Percentiles rank a stretch among this genome's conserved stretches.
Evolutionary conservation across 1,140 invertebrate species (phyloP).

Genomic region (Pogonognathellus flavescens): DNA sequence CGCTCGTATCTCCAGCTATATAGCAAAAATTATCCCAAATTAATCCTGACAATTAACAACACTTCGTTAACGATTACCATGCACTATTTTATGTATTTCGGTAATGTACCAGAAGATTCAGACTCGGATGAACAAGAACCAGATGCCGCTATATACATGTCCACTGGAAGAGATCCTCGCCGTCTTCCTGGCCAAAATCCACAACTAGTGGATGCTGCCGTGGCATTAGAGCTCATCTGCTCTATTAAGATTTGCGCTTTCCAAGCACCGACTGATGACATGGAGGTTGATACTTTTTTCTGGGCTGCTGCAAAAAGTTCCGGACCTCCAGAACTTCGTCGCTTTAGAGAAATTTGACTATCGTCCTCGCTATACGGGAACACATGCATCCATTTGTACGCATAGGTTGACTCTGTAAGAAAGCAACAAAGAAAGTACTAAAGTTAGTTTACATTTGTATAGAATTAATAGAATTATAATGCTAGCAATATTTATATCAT

Average conservation of each 20-base stretch:
- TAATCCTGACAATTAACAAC: neutral
- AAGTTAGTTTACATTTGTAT: neutral
- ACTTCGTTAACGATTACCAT: neutral
- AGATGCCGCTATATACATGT: slow-evolving; percentile 74
- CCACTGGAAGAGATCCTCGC: slow-evolving; percentile 76
- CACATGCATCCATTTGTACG: slow-evolving; percentile 66
- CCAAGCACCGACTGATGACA: slow-evolving; percentile 60
- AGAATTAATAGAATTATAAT: too few species aligned
- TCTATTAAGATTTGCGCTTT: slow-evolving; percentile 68
- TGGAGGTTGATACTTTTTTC: slow-evolving; percentile 60
- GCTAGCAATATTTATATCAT: too few species aligned
- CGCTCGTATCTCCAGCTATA: slow-evolving; percentile 54
- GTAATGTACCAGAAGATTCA: slow-evolving; percentile 64
- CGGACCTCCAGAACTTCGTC: slow-evolving; percentile 70
- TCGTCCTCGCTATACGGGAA: slow-evolving; percentile 63
- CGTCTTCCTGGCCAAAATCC: slow-evolving; percentile 71
- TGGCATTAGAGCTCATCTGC: slow-evolving; percentile 67
- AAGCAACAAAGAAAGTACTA: neutral
- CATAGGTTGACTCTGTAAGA: slow-evolving; percentile 58
- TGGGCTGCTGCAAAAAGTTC: slow-evolving; percentile 69
- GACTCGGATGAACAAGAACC: slow-evolving; percentile 68
- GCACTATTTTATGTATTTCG: neutral
- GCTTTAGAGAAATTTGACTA: slow-evolving; percentile 51
- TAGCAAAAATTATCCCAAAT: neutral
- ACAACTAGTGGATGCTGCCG: slow-evolving; percentile 70